Conservation (phyloP, 1,140 invertebrate species). For the Micrasema minimum region DNA sequence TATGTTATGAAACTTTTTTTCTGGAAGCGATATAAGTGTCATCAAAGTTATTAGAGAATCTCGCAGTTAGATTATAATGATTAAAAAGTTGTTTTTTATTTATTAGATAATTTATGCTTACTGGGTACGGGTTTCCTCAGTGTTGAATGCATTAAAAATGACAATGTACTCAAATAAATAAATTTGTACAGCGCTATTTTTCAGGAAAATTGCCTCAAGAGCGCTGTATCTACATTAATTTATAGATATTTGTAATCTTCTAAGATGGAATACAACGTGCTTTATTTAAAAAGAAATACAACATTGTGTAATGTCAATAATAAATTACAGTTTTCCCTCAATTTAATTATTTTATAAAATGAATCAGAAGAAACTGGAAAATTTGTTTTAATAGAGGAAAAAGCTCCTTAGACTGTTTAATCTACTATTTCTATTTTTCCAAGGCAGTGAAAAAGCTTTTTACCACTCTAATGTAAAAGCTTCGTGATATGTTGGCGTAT, state of each 20-base stretch:
- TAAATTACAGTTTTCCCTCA: background rate
- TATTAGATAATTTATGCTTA: too few species aligned
- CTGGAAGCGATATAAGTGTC: too few species aligned
- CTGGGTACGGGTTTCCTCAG: too few species aligned
- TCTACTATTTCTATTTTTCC: too few species aligned
- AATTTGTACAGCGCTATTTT: too few species aligned
- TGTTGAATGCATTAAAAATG: too few species aligned
- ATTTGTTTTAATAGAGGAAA: background rate
- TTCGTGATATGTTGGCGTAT: constrained; percentile 28
- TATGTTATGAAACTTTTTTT: too few species aligned
- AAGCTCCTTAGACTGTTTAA: background rate
- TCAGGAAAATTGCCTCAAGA: background rate
- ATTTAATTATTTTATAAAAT: background rate
- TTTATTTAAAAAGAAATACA: background rate
- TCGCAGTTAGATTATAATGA: too few species aligned
- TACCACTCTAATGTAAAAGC: constrained; percentile 27
- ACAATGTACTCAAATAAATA: too few species aligned
- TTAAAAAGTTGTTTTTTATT: too few species aligned
- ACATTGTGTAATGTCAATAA: background rate
- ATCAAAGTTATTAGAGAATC: too few species aligned
- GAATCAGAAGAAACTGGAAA: background rate
- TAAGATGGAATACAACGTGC: background rate
- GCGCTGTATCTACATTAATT: background rate
- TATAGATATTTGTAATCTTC: background rate
- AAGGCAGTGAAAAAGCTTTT: constrained; percentile 38